phyloP scores from a whole-genome alignment of 2,113 vertebrate species.

The Microtus montanus region DNA sequence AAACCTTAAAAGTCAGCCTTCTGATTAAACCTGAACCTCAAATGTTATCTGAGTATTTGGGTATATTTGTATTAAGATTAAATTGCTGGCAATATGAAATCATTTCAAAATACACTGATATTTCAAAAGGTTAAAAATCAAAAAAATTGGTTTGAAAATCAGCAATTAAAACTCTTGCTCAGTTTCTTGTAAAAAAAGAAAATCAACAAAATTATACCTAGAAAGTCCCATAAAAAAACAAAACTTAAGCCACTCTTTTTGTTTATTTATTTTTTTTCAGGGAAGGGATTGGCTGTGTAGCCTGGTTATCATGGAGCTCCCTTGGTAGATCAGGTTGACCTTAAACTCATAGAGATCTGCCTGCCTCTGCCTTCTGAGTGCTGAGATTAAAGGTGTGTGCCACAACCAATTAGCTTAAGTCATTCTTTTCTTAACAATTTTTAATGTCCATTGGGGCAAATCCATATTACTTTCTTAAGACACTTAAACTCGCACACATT shows the following conservation, averaged over 20 bases:
- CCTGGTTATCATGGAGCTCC: background rate
- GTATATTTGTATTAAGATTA: background rate
- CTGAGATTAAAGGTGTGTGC: background rate
- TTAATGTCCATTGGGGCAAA: background rate
- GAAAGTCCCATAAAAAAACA: background rate
- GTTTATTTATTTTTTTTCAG: background rate
- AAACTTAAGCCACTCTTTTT: background rate
- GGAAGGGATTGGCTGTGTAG: background rate
- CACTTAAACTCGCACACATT: constrained; percentile 10
- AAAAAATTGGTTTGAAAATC: background rate
- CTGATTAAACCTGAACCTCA: constrained; percentile 18
- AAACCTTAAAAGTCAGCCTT: constrained; percentile 40
- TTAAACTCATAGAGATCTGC: background rate
- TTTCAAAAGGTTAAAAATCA: background rate
- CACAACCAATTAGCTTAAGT: background rate
- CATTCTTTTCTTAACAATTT: background rate
- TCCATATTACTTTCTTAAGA: constrained; percentile 28
- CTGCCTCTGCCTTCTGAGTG: background rate
- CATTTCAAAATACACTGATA: constrained; percentile 34
- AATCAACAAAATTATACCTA: background rate
- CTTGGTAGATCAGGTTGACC: background rate
- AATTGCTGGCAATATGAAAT: background rate
- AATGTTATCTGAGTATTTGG: constrained; percentile 4
- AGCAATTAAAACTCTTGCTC: no score
- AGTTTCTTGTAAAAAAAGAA: no score